A percentile compares a stretch with the other conserved stretches of the same genome.
These are phyloP conservation scores for Scaptomyza reducta DNA, from an alignment of 2,888 invertebrate species.

Conservation along the genomic window DNA sequence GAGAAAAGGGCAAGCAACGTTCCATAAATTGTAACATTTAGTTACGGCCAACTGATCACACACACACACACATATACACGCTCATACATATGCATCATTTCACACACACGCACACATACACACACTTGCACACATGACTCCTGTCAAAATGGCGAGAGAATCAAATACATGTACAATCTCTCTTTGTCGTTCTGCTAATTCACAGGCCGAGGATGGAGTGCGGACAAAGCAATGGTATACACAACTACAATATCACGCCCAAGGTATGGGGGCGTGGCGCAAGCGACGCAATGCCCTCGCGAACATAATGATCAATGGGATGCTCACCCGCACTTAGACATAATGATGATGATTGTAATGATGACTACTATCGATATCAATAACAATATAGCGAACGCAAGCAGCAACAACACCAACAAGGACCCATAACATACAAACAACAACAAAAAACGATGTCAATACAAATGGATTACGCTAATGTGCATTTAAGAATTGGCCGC, in stretches of 20 bases:
- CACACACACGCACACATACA: slow-evolving; percentile 15
- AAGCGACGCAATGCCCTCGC: slow-evolving; percentile 95
- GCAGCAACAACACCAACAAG: no score
- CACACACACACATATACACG: slow-evolving; percentile 12
- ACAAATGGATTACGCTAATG: slow-evolving; percentile 17
- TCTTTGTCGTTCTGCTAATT: slow-evolving; percentile 23
- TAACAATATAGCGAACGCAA: slow-evolving; percentile 2
- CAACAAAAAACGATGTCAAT: background rate
- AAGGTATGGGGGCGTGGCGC: slow-evolving; percentile 96
- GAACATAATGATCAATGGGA: slow-evolving; percentile 98
- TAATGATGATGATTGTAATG: slow-evolving; percentile 1
- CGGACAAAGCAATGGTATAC: slow-evolving; percentile 95
- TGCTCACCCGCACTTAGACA: slow-evolving; percentile 85
- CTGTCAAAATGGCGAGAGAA: slow-evolving; percentile 67
- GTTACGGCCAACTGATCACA: slow-evolving; percentile 65
- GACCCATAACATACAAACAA: background rate
- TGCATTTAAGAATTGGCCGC: slow-evolving; percentile 57
- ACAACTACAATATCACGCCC: slow-evolving; percentile 94
- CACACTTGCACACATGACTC: slow-evolving; percentile 25
- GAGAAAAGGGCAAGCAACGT: slow-evolving; percentile 42
- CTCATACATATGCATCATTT: slow-evolving; percentile 5
- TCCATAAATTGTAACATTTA: slow-evolving; percentile 75
- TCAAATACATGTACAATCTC: slow-evolving; percentile 52
- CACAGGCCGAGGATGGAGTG: slow-evolving; percentile 93
- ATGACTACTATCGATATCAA: slow-evolving; percentile 16